Conservation (phyloP, 2,888 invertebrate species). For the Drosophila diplacantha region DNA sequence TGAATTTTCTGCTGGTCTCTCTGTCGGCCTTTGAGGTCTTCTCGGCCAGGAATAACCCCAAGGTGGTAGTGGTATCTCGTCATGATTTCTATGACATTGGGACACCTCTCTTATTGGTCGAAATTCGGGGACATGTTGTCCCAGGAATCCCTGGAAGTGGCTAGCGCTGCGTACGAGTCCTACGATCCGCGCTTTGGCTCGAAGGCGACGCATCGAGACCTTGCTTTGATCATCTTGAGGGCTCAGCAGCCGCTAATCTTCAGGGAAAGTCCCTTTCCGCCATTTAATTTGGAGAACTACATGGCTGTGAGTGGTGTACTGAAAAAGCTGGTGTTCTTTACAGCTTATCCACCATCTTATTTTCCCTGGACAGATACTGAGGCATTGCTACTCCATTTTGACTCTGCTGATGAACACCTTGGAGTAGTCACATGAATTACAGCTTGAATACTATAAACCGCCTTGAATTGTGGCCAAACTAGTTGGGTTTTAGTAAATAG, state of each 20-base stretch:
- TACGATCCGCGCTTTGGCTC: constrained; percentile 25
- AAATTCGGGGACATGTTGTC: constrained; percentile 47
- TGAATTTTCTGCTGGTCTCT: constrained; percentile 36
- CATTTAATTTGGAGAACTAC: constrained; percentile 40
- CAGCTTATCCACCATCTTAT: too few species aligned
- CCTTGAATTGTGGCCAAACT: background rate
- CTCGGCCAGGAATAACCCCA: constrained; percentile 30
- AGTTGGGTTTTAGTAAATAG: background rate
- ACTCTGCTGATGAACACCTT: constrained; percentile 44
- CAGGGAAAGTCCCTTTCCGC: constrained; percentile 39
- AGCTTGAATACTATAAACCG: background rate
- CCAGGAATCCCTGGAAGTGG: constrained; percentile 40
- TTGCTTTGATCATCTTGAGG: constrained; percentile 41
- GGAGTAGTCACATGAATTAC: constrained; percentile 22
- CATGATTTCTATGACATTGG: constrained; percentile 31
- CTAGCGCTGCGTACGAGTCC: constrained; percentile 40
- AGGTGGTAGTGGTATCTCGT: constrained; percentile 37
- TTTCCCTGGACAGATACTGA: constrained; percentile 31
- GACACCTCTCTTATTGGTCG: constrained; percentile 44
- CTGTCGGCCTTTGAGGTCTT: constrained; percentile 46
- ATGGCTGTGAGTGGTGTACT: constrained; percentile 40
- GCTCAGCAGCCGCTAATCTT: constrained; percentile 43
- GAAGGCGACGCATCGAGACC: constrained; percentile 13
- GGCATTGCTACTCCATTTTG: constrained; percentile 51
- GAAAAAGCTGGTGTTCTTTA: too few species aligned